phyloP scores from a whole-genome alignment of 2,888 invertebrate species.

The Sphinx pinastri region DNA sequence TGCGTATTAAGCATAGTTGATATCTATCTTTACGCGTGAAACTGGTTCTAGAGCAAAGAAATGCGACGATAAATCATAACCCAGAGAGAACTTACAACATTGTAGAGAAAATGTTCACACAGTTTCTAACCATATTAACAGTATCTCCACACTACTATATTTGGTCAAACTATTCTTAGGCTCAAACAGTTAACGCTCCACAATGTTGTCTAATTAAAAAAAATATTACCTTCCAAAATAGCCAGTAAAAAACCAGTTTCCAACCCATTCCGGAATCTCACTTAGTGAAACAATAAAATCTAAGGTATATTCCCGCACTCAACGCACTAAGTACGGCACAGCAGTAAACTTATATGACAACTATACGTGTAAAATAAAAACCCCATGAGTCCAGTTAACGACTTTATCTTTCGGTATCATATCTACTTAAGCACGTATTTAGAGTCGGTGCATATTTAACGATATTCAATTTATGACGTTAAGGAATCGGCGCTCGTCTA shows the following conservation, averaged over 20 bases:
- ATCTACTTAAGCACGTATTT: constrained; percentile 69
- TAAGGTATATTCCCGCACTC: constrained; percentile 43
- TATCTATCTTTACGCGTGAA: neutral
- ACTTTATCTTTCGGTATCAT: constrained; percentile 73
- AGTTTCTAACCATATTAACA: neutral
- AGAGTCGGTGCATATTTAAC: constrained; percentile 68
- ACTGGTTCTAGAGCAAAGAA: neutral
- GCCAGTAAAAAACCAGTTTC: constrained; percentile 9
- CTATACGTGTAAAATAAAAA: constrained; percentile 53
- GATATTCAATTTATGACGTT: constrained; percentile 80
- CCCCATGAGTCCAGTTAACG: constrained; percentile 61
- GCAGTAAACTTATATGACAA: constrained; percentile 69
- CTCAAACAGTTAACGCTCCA: neutral
- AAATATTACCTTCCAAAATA: neutral
- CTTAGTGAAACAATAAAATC: constrained; percentile 25
- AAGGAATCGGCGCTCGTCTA: constrained; percentile 70
- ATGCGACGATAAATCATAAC: neutral
- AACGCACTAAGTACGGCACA: constrained; percentile 61
- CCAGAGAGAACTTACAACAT: too few species aligned
- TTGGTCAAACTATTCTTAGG: neutral
- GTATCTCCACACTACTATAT: neutral
- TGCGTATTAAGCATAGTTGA: neutral
- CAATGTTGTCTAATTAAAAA: neutral
- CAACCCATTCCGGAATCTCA: constrained; percentile 18
- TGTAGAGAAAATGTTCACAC: too few species aligned